Evolutionary conservation across 2,888 invertebrate genomes (phyloP), one percentile per base, ranked within the genome.

Genomic region (Dolomedes plantarius): DNA sequence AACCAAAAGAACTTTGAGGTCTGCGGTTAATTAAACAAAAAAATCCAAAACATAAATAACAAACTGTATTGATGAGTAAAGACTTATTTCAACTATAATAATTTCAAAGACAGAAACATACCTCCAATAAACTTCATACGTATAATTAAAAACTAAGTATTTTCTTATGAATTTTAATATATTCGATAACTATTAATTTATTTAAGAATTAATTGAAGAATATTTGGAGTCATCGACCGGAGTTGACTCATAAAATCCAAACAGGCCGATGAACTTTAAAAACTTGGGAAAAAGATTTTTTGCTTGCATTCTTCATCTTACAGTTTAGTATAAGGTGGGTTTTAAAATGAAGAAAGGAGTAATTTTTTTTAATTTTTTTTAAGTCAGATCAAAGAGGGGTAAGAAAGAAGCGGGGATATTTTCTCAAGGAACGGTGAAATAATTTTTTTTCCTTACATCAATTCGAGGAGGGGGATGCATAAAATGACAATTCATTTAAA

Each of bases 241-340:
- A 39, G 29, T 46, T 67, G 36, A 56, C 77, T 39, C 71, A 72
- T 32, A 73, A 78, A 32, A 28, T 65, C 41, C 32, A 36, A 65
- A 29, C 41, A 74, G 83, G 72, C 50, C 83, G 50, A 85, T 68
- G 83, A 85, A 78, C 83, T 62, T 39, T 5, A 29, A 28, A 13
- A 19, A 27, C 39, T 72, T 77, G 77, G 83, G 83, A 76, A 85
- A 85, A 85, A 32, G 29, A n/a, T 68, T 85, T 77, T 83, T 85
- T 77, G 29, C 13, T 19, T 16, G 73, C 77, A 85, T 83, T 83
- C 83, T 83, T 83, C n/a, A 29, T 16, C 56, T 68, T 23, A 56
- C 64, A 71, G n/a, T 29, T 36, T 41, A 56, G 64, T 71, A 39
- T 19, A 75, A 62, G 68, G 56, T 56, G 56, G 23, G 19, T 23